phyloP scores from a whole-genome alignment of 2,797 vertebrate species.

The Petrocephalus sullivani region DNA sequence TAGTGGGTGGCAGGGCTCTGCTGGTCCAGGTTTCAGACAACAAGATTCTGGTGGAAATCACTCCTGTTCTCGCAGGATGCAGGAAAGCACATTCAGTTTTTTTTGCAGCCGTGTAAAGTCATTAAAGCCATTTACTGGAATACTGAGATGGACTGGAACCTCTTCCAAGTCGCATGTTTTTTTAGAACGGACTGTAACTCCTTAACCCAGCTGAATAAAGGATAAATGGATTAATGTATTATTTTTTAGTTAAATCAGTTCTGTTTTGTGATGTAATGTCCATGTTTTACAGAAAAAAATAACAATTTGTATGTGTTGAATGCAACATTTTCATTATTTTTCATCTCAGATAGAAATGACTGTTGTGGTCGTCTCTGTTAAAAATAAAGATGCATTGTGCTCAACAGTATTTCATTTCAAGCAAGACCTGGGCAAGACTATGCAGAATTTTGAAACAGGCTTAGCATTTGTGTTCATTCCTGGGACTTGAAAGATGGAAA shows the following conservation, averaged over 20 bases:
- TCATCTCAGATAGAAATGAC: background rate
- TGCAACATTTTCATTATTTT: background rate
- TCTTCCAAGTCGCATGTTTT: background rate
- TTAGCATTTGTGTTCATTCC: background rate
- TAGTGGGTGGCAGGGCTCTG: background rate
- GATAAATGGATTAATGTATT: background rate
- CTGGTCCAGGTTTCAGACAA: background rate
- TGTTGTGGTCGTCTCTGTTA: background rate
- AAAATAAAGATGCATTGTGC: background rate
- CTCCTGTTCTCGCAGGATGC: background rate
- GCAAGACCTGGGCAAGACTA: background rate
- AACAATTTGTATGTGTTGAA: background rate
- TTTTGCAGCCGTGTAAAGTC: background rate
- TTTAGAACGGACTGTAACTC: background rate
- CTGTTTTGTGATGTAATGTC: background rate
- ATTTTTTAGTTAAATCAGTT: background rate
- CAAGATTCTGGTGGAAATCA: background rate
- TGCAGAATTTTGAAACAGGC: background rate
- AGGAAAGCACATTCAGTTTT: background rate
- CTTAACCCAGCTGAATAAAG: background rate
- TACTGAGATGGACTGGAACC: background rate
- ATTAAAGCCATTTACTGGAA: background rate
- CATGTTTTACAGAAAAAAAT: background rate
- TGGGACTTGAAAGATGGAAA: conserved; percentile 7
- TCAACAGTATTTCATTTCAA: background rate